phyloP scores from a whole-genome alignment of 2,113 vertebrate species.

The Oenanthe oenanthe region DNA sequence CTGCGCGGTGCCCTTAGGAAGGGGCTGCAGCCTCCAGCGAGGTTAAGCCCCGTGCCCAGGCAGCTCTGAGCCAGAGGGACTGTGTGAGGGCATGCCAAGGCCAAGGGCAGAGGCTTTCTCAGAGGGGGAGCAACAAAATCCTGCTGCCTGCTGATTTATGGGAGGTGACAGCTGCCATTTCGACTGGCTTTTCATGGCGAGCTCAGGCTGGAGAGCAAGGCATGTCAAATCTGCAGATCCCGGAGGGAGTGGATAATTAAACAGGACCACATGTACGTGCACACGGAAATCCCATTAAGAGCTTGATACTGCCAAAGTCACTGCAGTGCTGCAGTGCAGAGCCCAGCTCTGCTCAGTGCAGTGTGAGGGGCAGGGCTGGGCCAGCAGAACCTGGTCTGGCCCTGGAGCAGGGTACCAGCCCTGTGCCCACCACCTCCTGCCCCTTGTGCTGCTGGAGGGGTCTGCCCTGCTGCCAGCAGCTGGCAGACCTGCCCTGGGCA shows the following conservation, averaged over 20 bases:
- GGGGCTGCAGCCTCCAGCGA: neutral
- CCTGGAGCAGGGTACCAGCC: neutral
- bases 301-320: neutral
- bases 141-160: slow-evolving; percentile 22
- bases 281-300: neutral
- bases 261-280: neutral
- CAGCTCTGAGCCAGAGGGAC: neutral
- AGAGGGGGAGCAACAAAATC: neutral
- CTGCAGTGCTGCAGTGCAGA: neutral
- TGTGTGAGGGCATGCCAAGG: neutral
- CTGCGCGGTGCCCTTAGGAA: neutral
- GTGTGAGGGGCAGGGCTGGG: neutral
- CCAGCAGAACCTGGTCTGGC: neutral
- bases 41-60: neutral
- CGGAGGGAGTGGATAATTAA: neutral
- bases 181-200: neutral
- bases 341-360: neutral
- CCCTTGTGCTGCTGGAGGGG: neutral
- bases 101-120: neutral
- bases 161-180: slow-evolving; percentile 31
- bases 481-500: neutral
- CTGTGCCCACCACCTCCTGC: fast-evolving
- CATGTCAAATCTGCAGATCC: neutral
- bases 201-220: slow-evolving; percentile 12
- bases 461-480: neutral